Percentiles rank a stretch among this genome's conserved stretches.
Conservation (phyloP, 2,888 invertebrate species). For the Erannis defoliaria region DNA sequence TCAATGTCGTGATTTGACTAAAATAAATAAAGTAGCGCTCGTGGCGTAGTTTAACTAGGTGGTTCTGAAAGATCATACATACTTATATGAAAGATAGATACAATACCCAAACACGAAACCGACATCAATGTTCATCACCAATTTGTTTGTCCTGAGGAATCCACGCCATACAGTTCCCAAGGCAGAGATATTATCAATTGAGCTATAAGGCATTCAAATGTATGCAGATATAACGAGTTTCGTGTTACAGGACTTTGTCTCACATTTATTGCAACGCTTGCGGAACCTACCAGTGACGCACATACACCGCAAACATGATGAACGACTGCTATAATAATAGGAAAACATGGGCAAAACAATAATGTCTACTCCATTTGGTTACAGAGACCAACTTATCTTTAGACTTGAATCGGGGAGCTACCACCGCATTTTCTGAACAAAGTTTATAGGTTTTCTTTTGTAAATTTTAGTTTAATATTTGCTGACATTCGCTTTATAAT, state of each 20-base stretch:
- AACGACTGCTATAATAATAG: slow-evolving; percentile 28
- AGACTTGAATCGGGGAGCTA: background rate
- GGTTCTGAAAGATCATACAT: too few relatives aligned
- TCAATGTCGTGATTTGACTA: too few relatives aligned
- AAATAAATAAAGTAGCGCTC: too few relatives aligned
- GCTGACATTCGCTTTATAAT: background rate
- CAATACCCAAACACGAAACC: too few relatives aligned
- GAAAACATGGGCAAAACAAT: slow-evolving; percentile 31
- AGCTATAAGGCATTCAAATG: background rate
- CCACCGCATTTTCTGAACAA: background rate
- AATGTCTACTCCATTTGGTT: slow-evolving; percentile 14
- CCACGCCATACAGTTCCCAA: too few relatives aligned
- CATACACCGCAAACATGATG: slow-evolving; percentile 28
- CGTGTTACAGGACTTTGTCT: background rate
- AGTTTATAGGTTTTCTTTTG: background rate
- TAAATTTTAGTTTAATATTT: background rate
- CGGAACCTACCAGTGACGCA: slow-evolving; percentile 24
- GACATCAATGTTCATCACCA: too few relatives aligned
- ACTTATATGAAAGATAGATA: too few relatives aligned
- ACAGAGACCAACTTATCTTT: slow-evolving; percentile 3
- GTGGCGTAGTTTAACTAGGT: too few relatives aligned
- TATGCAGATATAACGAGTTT: too few relatives aligned
- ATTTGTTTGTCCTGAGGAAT: too few relatives aligned
- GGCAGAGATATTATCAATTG: too few relatives aligned
- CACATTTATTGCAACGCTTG: slow-evolving; percentile 16